These are phyloP conservation scores for Halictus quadricinctus DNA, from an alignment of 2,888 invertebrate genomes.

Conservation along the genomic window DNA sequence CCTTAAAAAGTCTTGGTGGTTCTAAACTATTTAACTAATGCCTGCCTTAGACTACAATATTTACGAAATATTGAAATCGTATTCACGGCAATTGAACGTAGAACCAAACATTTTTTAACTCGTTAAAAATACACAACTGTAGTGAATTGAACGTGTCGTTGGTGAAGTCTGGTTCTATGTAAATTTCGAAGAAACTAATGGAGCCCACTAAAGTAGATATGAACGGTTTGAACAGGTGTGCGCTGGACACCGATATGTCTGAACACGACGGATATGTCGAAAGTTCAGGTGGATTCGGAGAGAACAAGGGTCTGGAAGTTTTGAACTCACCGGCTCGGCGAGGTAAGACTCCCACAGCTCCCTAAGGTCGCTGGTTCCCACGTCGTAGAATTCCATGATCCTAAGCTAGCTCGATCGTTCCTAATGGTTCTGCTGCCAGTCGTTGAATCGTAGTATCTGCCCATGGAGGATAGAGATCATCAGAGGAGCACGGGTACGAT, in stretches of 20 bases:
- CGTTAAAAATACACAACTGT: neutral
- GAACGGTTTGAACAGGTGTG: neutral
- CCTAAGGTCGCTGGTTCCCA: conserved; percentile 88
- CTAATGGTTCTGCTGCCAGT: conserved; percentile 45
- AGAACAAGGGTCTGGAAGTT: conserved; percentile 66
- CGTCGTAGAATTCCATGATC: conserved; percentile 87
- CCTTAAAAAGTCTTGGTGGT: no score
- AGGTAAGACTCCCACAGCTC: conserved; percentile 93
- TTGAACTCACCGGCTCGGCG: conserved; percentile 88
- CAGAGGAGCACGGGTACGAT: conserved; percentile 37
- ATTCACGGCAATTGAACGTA: neutral
- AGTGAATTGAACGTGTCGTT: neutral
- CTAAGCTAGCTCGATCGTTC: conserved; percentile 55
- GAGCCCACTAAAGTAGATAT: neutral
- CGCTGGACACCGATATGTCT: neutral
- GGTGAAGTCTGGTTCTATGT: neutral
- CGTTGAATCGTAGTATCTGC: conserved; percentile 52
- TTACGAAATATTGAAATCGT: neutral
- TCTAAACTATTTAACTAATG: no score
- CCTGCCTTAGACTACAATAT: no score
- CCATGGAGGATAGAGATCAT: conserved; percentile 59
- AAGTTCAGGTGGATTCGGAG: neutral
- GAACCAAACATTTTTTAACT: neutral
- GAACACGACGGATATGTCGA: neutral
- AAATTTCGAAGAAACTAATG: neutral